Evolutionary conservation across 2,113 vertebrate species (phyloP), one percentile per base, ranked within the genome.

Genomic region (Zeus faber): DNA sequence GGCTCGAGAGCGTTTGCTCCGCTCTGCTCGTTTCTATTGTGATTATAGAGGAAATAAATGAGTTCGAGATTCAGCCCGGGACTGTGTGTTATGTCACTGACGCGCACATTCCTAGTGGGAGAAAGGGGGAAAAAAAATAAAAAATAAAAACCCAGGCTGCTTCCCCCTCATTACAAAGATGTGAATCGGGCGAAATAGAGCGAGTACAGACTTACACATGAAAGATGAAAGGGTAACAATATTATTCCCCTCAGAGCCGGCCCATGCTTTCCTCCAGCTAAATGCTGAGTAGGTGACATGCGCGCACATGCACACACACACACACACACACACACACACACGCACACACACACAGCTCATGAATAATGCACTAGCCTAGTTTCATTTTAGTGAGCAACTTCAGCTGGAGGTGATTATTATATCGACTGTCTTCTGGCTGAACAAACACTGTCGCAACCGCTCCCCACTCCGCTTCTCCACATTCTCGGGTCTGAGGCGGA

Each of bases 291-390:
- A 59, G 55, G 77, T 83, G 80, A 77, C 85, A 77, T 68, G 65
- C 63, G 51, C 70, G 65, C 57, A 14, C 54, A 25, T 10, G 14
- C 40, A 10, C 40, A 20, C 40, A 20, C 8, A 21, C 41, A 44
- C 41, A 21, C 40, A 25, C 24, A 44, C 18, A 10, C 16, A 18
- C 41, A 44, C 41, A 44, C 17, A 2, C 41, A 44, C 54, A 25
- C 24, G 4, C 41, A 44, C 41, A 44, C 41, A 4, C 41, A 20
- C 54, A 16, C 24, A 9, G 43, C 54, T 61, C 55, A 73, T 85
- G 68, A 80, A 83, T 83, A 72, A 84, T 87, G 83, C 74, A 87
- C 24, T 39, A 79, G 74, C 76, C 78, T 80, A 80, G 67, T 79
- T 85, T 77, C 48, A 51, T 80, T 73, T 73, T 74, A 67, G 35